These are phyloP conservation scores for Onychomys leucogaster DNA, from an alignment of 2,797 vertebrate species.

Conservation along the genomic window DNA sequence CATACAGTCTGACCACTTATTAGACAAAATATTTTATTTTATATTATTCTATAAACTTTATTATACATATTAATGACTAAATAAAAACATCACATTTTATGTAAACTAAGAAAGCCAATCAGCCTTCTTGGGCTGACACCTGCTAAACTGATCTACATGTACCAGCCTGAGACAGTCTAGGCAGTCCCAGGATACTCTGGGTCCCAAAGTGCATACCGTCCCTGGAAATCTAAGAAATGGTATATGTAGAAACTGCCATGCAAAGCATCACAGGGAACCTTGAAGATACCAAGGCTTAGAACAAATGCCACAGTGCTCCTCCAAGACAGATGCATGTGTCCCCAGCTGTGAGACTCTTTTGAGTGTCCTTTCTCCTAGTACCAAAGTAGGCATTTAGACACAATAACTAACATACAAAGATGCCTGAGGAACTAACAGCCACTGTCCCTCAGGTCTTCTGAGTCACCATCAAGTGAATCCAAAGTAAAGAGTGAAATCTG, in stretches of 20 bases:
- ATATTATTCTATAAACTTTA: neutral
- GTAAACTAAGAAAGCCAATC: neutral
- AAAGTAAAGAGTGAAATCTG: neutral
- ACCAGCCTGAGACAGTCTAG: neutral
- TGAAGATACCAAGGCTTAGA: neutral
- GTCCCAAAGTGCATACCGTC: fast-evolving
- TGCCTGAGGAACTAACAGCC: neutral
- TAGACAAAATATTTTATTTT: neutral
- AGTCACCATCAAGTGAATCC: too few species aligned
- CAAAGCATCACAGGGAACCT: neutral
- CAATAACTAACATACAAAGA: neutral
- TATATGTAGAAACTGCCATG: fast-evolving
- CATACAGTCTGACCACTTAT: neutral
- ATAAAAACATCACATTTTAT: neutral
- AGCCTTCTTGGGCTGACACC: neutral
- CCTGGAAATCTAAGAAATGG: neutral
- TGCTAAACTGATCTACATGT: neutral
- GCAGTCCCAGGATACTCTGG: neutral
- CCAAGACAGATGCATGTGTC: fast-evolving
- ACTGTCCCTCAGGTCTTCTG: neutral
- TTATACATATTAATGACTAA: neutral
- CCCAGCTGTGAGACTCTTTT: neutral
- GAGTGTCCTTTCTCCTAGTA: too few species aligned
- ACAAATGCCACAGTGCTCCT: too few species aligned
- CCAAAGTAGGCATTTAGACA: neutral